Evolutionary conservation across 2,888 invertebrate species (phyloP).

Genomic region (Thelaira solivaga): DNA sequence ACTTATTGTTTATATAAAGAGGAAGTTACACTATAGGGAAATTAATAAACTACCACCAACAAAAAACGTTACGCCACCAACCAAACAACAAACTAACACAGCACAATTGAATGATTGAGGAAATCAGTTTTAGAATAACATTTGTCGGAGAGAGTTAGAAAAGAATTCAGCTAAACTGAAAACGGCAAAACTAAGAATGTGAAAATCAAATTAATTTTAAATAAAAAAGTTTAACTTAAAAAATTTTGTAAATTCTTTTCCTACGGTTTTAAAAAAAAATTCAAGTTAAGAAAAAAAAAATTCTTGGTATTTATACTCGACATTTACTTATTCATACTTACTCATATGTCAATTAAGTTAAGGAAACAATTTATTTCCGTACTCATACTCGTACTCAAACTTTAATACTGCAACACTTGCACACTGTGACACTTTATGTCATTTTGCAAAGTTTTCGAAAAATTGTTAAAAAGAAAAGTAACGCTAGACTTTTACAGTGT

Average conservation of each 20-base stretch:
- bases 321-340: background rate
- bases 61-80: conserved; percentile 48
- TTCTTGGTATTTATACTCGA: conserved; percentile 12
- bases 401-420: conserved; percentile 14
- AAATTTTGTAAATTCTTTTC: background rate
- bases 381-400: no score
- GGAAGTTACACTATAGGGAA: conserved; percentile 48
- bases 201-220: background rate
- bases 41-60: conserved; percentile 46
- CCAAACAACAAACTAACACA: conserved; percentile 12
- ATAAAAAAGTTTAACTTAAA: background rate
- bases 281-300: background rate
- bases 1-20: conserved; percentile 44
- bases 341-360: conserved; percentile 35
- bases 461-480: background rate
- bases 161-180: conserved; percentile 7
- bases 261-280: background rate
- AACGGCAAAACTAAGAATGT: conserved; percentile 1
- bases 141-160: conserved; percentile 66
- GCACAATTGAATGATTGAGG: conserved; percentile 42
- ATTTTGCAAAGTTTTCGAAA: conserved; percentile 19
- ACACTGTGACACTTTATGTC: conserved; percentile 16
- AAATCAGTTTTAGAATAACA: conserved; percentile 70
- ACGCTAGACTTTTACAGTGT: background rate
- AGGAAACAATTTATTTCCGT: conserved; percentile 8